Percentiles rank a stretch among this genome's conserved stretches.
Conservation (phyloP, 2,113 vertebrate species). For the Microcebus ravelobensis region DNA sequence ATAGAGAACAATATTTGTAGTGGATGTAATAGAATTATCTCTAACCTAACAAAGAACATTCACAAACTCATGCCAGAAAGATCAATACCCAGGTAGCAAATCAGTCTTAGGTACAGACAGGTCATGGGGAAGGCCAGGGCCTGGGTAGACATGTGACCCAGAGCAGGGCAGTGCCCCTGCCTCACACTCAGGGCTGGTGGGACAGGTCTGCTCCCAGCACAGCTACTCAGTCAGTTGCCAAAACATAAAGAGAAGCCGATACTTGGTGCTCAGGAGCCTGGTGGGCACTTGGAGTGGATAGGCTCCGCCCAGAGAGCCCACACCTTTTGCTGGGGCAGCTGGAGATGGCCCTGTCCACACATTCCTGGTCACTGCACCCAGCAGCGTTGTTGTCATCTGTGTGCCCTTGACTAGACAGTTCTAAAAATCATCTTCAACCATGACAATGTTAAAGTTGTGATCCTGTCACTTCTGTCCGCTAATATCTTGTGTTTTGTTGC, state of each 20-base stretch:
- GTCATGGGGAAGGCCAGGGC: neutral
- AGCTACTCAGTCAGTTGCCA: neutral
- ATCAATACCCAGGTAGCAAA: neutral
- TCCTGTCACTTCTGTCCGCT: neutral
- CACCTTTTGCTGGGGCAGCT: neutral
- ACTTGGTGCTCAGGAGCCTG: neutral
- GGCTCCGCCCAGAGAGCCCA: neutral
- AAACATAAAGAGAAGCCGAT: no score
- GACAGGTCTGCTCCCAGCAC: neutral
- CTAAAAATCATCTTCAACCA: neutral
- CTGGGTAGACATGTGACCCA: no score
- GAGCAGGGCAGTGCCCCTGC: neutral
- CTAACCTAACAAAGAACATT: neutral
- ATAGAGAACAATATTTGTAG: no score
- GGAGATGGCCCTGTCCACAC: no score
- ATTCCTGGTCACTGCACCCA: neutral
- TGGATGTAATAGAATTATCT: neutral
- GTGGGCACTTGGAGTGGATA: neutral
- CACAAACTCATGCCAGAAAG: neutral
- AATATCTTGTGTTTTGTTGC: slow-evolving; percentile 51
- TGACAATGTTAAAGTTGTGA: fast-evolving
- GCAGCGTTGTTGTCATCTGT: neutral
- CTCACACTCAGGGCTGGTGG: neutral
- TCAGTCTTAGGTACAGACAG: neutral
- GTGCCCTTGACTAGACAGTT: neutral